Conservation (phyloP, 2,797 vertebrate species). For the Chanos chanos region DNA sequence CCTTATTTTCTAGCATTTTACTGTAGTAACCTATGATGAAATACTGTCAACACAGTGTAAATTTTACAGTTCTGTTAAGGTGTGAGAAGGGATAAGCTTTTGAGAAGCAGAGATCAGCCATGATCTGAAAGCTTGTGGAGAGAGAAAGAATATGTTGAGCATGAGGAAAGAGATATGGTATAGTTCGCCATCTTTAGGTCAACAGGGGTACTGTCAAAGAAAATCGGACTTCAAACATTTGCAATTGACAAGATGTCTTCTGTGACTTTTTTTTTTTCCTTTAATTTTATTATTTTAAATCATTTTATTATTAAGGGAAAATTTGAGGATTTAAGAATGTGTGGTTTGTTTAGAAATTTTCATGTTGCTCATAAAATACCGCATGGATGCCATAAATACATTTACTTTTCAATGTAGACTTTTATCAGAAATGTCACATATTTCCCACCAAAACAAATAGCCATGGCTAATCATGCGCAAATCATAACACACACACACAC, state of each 20-base stretch:
- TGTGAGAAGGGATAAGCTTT: too few species aligned
- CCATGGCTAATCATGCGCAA: constrained; percentile 30
- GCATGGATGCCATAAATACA: constrained; percentile 35
- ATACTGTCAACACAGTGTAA: too few species aligned
- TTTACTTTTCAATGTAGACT: not conserved
- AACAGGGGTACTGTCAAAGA: not conserved
- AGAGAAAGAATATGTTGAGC: not conserved
- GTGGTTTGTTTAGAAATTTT: too few species aligned
- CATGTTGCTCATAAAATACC: too few species aligned
- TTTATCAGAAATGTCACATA: too few species aligned
- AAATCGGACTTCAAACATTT: not conserved
- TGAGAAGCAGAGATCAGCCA: too few species aligned
- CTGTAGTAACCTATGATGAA: too few species aligned
- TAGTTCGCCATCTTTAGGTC: constrained; percentile 68
- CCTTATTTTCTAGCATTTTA: too few species aligned
- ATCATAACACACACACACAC: constrained; percentile 6
- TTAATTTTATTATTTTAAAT: not conserved
- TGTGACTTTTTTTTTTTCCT: not conserved
- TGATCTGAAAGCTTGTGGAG: not conserved
- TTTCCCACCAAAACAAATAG: constrained; percentile 24
- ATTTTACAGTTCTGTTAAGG: too few species aligned
- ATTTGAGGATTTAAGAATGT: too few species aligned
- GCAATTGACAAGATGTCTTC: too few species aligned
- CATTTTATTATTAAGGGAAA: too few species aligned
- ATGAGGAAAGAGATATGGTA: constrained; percentile 43